Evolutionary conservation across 2,113 vertebrate species (phyloP).

Genomic region (Dicaeum eximium): DNA sequence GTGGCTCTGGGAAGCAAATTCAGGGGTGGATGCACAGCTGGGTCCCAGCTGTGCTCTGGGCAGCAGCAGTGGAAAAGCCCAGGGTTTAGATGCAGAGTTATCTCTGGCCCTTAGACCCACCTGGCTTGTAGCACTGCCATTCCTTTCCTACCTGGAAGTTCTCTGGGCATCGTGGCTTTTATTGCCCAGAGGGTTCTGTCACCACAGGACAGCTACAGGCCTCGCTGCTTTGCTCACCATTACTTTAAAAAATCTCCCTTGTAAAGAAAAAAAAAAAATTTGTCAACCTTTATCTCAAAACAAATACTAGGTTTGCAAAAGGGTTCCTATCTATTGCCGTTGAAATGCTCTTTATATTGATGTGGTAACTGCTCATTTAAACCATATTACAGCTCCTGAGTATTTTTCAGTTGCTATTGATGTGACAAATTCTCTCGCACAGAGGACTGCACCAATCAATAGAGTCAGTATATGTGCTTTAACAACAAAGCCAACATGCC

Average conservation of each 20-base stretch:
- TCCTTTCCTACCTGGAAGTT: not conserved
- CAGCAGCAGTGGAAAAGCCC: not conserved
- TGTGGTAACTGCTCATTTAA: constrained; percentile 61
- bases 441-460: constrained; percentile 72
- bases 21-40: not conserved
- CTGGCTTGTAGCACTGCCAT: rapidly evolving
- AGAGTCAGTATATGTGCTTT: constrained; percentile 61
- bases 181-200: not conserved
- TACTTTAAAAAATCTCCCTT: constrained; percentile 12
- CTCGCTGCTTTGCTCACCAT: not conserved
- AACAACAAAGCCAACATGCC: constrained; percentile 62
- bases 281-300: constrained; percentile 57
- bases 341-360: constrained; percentile 66
- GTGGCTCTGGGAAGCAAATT: not conserved
- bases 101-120: not conserved
- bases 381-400: constrained; percentile 62
- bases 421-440: constrained; percentile 71
- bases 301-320: constrained; percentile 47
- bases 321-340: constrained; percentile 11
- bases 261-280: not conserved
- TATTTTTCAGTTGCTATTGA: constrained; percentile 70
- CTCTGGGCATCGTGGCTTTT: not conserved
- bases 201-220: not conserved
- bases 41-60: not conserved
- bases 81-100: not conserved